Percentiles rank a stretch among this genome's conserved stretches.
Evolutionary conservation across 1,140 invertebrate species (phyloP).

Genomic region (Drosophila triauraria): DNA sequence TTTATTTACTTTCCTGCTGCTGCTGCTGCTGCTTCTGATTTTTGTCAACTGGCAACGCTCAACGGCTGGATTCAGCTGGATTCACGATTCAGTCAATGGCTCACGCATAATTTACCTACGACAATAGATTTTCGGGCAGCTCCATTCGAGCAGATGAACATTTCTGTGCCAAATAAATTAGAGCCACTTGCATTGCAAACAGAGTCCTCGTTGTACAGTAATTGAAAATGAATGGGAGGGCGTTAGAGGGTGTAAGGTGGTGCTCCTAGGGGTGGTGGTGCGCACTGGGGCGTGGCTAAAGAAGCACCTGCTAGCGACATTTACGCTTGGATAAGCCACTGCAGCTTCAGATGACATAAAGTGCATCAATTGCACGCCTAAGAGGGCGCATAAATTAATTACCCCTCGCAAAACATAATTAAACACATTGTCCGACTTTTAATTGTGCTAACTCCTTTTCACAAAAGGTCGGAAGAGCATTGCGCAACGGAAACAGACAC

Average conservation of each 20-base stretch:
- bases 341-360: background rate
- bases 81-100: conserved; percentile 28
- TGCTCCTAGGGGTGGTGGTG: background rate
- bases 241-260: background rate
- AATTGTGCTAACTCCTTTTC: conserved; percentile 34
- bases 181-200: conserved; percentile 35
- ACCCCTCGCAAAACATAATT: conserved; percentile 36
- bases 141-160: conserved; percentile 49
- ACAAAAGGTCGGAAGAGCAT: conserved; percentile 41
- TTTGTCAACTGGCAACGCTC: conserved; percentile 34
- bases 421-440: conserved; percentile 29
- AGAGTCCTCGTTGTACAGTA: conserved; percentile 30
- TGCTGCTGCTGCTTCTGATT: conserved; percentile 29
- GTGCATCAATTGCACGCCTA: conserved; percentile 18
- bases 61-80: conserved; percentile 9
- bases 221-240: conserved; percentile 48
- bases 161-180: conserved; percentile 49
- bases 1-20: conserved; percentile 35
- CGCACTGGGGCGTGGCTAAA: conserved; percentile 16
- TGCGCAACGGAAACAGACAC: conserved; percentile 22
- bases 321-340: background rate
- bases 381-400: conserved; percentile 39
- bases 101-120: conserved; percentile 54
- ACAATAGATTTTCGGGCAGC: conserved; percentile 57
- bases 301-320: conserved; percentile 22